Evolutionary conservation across 2,797 vertebrate genomes (phyloP).

Genomic region (Chloroceryle amazona): DNA sequence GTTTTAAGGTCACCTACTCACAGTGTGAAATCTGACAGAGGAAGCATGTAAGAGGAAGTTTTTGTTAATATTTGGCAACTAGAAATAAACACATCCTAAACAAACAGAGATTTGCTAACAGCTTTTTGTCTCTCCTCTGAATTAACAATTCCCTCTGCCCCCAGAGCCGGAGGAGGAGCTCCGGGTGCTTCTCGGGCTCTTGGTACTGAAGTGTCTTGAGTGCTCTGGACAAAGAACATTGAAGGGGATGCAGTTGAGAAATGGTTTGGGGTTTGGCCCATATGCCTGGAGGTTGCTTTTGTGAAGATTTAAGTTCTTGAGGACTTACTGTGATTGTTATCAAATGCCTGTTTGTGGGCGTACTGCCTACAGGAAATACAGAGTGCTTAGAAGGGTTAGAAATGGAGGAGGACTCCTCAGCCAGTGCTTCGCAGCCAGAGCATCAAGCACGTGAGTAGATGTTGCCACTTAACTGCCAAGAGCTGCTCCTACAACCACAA

Average conservation of each 20-base stretch:
- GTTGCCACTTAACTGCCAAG: background rate
- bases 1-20: conserved; percentile 55
- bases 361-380: background rate
- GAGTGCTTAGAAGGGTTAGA: background rate
- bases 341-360: background rate
- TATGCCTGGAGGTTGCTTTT: background rate
- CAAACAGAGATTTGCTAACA: conserved; percentile 63
- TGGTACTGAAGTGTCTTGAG: background rate
- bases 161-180: background rate
- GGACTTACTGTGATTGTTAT: background rate
- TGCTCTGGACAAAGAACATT: background rate
- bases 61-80: conserved; percentile 70
- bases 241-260: background rate
- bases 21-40: conserved; percentile 29
- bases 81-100: conserved; percentile 61
- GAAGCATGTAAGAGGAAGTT: conserved; percentile 42
- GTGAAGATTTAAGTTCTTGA: background rate
- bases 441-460: background rate
- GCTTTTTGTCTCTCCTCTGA: conserved; percentile 56
- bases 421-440: background rate
- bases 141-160: conserved; percentile 46
- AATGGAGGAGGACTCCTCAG: background rate
- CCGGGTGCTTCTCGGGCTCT: background rate
- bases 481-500: background rate
- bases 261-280: background rate